Conservation (phyloP, 30 jellyfish, hydroid and myxozoan species). For the Pelagia noctiluca region DNA sequence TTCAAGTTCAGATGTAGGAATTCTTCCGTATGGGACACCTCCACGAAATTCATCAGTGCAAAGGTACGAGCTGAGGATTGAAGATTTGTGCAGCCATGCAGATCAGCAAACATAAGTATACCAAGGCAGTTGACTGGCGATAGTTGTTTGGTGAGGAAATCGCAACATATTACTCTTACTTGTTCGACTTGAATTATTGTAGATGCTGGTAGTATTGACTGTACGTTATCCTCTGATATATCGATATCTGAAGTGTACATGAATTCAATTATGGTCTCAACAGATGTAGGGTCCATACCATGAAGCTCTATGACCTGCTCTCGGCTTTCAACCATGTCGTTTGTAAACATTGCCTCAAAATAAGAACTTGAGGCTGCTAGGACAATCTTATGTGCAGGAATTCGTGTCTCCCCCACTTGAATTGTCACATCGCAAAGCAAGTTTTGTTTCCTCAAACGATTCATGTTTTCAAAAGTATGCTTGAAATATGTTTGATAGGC, state of each 20-base stretch:
- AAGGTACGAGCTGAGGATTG: constrained; percentile 38
- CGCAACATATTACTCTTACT: constrained; percentile 82
- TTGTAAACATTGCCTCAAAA: constrained; percentile 93
- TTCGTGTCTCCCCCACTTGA: constrained; percentile 38
- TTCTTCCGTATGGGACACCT: constrained; percentile 79
- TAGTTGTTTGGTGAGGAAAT: constrained; percentile 72
- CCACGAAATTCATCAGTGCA: constrained; percentile 69
- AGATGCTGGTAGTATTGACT: constrained; percentile 77
- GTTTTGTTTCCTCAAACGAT: constrained; percentile 56
- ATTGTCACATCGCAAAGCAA: constrained; percentile 78
- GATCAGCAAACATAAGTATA: constrained; percentile 81
- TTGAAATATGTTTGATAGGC: constrained; percentile 41
- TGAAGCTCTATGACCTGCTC: constrained; percentile 69
- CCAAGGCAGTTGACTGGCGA: constrained; percentile 90
- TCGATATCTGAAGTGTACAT: constrained; percentile 79
- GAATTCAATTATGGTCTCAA: constrained; percentile 68
- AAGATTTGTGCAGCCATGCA: constrained; percentile 72
- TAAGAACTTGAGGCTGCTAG: constrained; percentile 85
- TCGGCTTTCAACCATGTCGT: constrained; percentile 77
- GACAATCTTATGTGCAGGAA: constrained; percentile 87
- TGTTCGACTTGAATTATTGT: constrained; percentile 74
- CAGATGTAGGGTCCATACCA: constrained; percentile 78
- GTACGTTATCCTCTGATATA: constrained; percentile 83
- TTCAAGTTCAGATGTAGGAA: constrained; percentile 52
- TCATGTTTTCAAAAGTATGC: constrained; percentile 64